Evolutionary conservation across 1,140 invertebrate species (phyloP).

Genomic region (Oscheius sp.): DNA sequence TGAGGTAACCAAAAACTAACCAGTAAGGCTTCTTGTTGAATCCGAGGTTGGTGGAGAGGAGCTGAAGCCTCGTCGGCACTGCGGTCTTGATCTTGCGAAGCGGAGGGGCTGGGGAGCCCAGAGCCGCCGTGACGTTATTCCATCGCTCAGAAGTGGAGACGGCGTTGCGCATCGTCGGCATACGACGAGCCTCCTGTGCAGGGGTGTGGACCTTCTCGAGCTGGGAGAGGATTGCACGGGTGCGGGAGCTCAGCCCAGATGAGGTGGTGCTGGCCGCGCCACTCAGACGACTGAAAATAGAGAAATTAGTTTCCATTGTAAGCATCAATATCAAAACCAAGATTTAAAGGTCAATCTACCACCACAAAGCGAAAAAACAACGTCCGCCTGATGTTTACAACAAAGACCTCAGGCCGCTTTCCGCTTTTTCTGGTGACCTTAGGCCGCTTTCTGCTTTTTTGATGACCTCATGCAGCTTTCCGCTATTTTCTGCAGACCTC

Average conservation of each 20-base stretch:
- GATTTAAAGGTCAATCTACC: too few species aligned
- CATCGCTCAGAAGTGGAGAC: neutral
- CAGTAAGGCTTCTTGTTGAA: conserved; percentile 5
- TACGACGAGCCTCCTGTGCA: conserved; percentile 19
- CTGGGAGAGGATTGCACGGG: conserved; percentile 12
- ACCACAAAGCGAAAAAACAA: too few species aligned
- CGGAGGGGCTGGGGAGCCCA: conserved; percentile 1
- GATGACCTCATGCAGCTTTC: too few species aligned
- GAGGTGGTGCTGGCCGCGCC: conserved; percentile 17
- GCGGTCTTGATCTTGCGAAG: conserved; percentile 11
- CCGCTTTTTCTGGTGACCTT: too few species aligned
- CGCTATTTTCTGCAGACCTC: too few species aligned
- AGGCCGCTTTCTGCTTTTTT: too few species aligned
- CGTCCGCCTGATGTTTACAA: too few species aligned
- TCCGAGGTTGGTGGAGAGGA: conserved; percentile 5
- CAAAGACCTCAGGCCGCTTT: too few species aligned
- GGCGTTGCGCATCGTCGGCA: conserved; percentile 16
- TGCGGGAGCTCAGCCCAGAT: conserved; percentile 3
- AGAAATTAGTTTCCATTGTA: conserved; percentile 11
- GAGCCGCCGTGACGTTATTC: neutral
- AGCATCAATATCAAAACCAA: too few species aligned
- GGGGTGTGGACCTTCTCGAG: conserved; percentile 22
- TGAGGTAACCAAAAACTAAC: conserved; percentile 1
- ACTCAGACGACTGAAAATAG: conserved; percentile 9
- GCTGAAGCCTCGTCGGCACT: conserved; percentile 11